A percentile compares a stretch with the other conserved stretches of the same genome.
phyloP scores from a whole-genome alignment of 2,888 invertebrate genomes.

The Aethes cnicana region DNA sequence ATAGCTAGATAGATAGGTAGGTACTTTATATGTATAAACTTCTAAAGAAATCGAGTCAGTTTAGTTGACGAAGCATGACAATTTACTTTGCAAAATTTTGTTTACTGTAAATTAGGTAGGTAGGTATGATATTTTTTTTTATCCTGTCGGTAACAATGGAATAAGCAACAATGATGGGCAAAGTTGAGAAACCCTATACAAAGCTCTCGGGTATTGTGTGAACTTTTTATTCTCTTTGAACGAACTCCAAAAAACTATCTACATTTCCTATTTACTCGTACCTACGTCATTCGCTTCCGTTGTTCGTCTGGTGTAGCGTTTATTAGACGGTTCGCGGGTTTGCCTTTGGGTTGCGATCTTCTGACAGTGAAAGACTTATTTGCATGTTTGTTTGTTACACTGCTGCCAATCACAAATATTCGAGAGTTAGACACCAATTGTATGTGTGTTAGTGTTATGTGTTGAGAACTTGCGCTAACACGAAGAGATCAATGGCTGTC shows the following conservation, averaged over 20 bases:
- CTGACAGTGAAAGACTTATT: conserved; percentile 1
- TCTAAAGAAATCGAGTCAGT: too few relatives aligned
- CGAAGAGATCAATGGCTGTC: too few relatives aligned
- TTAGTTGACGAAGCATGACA: too few relatives aligned
- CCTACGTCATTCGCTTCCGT: neutral
- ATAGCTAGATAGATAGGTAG: too few relatives aligned
- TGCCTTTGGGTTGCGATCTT: neutral
- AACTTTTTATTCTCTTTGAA: conserved; percentile 5
- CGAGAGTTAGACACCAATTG: too few relatives aligned
- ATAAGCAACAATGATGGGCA: conserved; percentile 7
- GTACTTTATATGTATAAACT: too few relatives aligned
- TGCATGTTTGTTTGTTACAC: too few relatives aligned
- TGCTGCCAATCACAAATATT: too few relatives aligned
- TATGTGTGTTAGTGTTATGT: too few relatives aligned
- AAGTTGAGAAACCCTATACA: conserved; percentile 12
- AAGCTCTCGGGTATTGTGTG: neutral
- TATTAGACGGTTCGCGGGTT: conserved; percentile 1
- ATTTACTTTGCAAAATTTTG: too few relatives aligned
- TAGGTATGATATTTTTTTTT: neutral
- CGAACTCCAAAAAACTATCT: conserved; percentile 12
- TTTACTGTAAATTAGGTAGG: too few relatives aligned
- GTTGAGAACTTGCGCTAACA: too few relatives aligned
- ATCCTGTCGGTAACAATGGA: conserved; percentile 1
- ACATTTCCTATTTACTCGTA: conserved; percentile 13
- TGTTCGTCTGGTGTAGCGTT: conserved; percentile 1